A percentile compares a stretch with the other conserved stretches of the same genome.
phyloP scores from a whole-genome alignment of 2,888 invertebrate genomes.

The Caenorhabditis sp. region DNA sequence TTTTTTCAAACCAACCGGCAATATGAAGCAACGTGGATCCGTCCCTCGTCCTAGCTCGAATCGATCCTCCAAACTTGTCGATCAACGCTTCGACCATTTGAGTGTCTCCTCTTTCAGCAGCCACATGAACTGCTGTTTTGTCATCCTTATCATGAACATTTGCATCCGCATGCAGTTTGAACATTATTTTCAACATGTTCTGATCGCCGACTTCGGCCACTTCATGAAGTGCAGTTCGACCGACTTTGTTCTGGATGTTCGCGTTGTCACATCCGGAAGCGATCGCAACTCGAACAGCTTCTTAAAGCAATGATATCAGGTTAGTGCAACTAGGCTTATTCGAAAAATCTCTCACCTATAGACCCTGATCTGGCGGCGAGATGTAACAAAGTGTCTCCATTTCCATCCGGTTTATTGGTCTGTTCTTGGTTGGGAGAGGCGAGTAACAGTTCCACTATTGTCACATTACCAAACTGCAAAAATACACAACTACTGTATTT shows the following conservation, averaged over 20 bases:
- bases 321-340: neutral
- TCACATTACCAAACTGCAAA: conserved; percentile 84
- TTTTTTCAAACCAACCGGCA: conserved; percentile 74
- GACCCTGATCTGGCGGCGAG: conserved; percentile 81
- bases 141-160: conserved; percentile 92
- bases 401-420: conserved; percentile 75
- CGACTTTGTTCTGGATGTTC: conserved; percentile 88
- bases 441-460: conserved; percentile 91
- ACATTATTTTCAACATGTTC: conserved; percentile 90
- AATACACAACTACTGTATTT: neutral
- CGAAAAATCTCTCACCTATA: conserved; percentile 28
- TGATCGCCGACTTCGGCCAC: conserved; percentile 91
- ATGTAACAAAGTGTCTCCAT: conserved; percentile 92
- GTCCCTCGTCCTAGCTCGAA: conserved; percentile 75
- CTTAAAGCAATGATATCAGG: conserved; percentile 14
- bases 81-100: conserved; percentile 91
- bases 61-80: conserved; percentile 94
- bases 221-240: conserved; percentile 92
- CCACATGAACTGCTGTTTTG: conserved; percentile 94
- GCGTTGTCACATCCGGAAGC: conserved; percentile 80
- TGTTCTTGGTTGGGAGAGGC: conserved; percentile 85
- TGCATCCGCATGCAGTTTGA: conserved; percentile 91
- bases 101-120: conserved; percentile 96
- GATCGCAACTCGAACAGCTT: conserved; percentile 57
- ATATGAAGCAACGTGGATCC: conserved; percentile 98